phyloP scores from a whole-genome alignment of 2,888 invertebrate species.

The Acanthosoma haemorrhoidale region DNA sequence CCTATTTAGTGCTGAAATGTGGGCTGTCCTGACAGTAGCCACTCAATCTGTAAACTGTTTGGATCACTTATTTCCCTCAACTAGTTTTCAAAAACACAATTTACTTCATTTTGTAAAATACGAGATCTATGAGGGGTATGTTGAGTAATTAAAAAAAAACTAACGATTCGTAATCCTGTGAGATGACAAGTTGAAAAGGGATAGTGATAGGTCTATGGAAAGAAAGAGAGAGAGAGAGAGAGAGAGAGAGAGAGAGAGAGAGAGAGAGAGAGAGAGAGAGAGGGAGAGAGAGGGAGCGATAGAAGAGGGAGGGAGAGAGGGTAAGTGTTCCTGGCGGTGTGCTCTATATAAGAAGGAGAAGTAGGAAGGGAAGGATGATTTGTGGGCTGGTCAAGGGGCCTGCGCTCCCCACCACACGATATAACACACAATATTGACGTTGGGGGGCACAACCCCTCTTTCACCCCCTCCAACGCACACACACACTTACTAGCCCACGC shows the following conservation, averaged over 20 bases:
- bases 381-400: conserved; percentile 35
- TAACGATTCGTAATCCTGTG: no score
- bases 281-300: neutral
- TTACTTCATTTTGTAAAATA: no score
- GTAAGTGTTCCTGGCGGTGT: neutral
- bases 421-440: conserved; percentile 32
- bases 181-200: no score
- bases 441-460: conserved; percentile 40
- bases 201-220: neutral
- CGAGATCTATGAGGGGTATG: no score
- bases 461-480: conserved; percentile 19
- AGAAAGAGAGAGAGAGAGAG: neutral
- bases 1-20: no score
- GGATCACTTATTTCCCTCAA: no score
- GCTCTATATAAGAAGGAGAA: neutral
- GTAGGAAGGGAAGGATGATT: conserved; percentile 16
- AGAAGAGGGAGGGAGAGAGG: conserved; percentile 8
- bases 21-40: no score
- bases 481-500: neutral
- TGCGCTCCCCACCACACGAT: conserved; percentile 30
- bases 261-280: conserved; percentile 4
- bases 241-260: neutral
- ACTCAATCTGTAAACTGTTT: no score
- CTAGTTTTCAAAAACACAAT: no score
- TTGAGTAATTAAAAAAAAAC: no score